Base-by-base conservation (phyloP, 2,888 invertebrate genomes). In the Aporophyla nigra region DNA sequence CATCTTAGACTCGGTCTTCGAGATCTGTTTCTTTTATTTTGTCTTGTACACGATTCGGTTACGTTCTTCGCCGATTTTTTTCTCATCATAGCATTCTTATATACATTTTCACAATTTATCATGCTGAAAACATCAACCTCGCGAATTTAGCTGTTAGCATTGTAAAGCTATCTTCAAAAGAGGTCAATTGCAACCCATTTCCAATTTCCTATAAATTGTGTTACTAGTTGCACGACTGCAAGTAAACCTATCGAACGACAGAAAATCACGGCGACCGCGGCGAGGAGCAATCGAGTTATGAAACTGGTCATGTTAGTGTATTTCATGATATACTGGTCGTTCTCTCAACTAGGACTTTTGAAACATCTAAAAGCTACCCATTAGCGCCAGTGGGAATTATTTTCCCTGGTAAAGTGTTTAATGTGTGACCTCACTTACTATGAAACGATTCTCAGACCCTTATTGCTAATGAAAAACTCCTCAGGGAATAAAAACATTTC, bases 211-310 rank as follows among this genome's bases (percentile, higher is more conserved):
- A 58, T 46, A 73, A 73, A 82, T 73, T 67, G 4, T 70, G 66
- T 85, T 76, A 71, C 63, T 58, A 62, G 72, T 67, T 68, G 46
- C 61, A 59, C 12, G 24, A 24, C 62, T 59, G 62, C 24, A 5
- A 19, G 54, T 51, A 72, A 74, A 74, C 27, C 65, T 43, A 72
- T 56, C 70, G 73, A 62, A 54, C 58, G 27, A 43, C 62, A 16
- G 68, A 69, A 59, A 72, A 67, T 72, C 66, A 66, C 51, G 43
- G 70, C 6, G 70, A 74, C 54, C 40, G 65, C 40, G 40, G 66
- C 46, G 5, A 12, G 6, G 61, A 27, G 49, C 54, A 69, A 83
- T 74, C 49, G 46, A 83, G 74, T 83, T 83, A 83, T 83, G 58
- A 63, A 72, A 73, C 67, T 27, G 56, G 67, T 51, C 67, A 71